Percentiles rank a stretch among this genome's conserved stretches.
Conservation (phyloP, 2,888 invertebrate species). For the Drosophila ochracea region DNA sequence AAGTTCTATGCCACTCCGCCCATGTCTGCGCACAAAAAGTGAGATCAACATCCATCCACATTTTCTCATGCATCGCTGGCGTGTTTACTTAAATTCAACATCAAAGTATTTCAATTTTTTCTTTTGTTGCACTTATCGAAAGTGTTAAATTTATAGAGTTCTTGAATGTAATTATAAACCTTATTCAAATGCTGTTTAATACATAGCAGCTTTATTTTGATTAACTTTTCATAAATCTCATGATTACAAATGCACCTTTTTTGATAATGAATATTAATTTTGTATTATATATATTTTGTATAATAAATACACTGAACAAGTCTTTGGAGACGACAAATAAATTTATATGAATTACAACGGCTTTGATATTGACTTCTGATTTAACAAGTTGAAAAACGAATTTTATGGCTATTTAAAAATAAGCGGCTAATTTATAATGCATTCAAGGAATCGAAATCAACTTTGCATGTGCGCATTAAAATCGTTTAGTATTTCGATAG, state of each 20-base stretch:
- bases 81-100: constrained; percentile 66
- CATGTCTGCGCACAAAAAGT: constrained; percentile 78
- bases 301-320: constrained; percentile 17
- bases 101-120: constrained; percentile 60
- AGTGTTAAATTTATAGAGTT: constrained; percentile 38
- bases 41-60: constrained; percentile 18
- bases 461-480: background rate
- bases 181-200: constrained; percentile 22
- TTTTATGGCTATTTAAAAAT: background rate
- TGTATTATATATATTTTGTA: constrained; percentile 27
- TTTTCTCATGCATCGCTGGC: constrained; percentile 44
- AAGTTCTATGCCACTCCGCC: constrained; percentile 83
- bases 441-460: background rate
- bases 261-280: constrained; percentile 28
- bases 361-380: background rate
- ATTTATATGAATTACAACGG: constrained; percentile 4
- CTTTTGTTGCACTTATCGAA: constrained; percentile 38
- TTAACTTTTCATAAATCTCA: constrained; percentile 17
- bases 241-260: constrained; percentile 7
- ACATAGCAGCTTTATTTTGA: constrained; percentile 13
- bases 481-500: constrained; percentile 1
- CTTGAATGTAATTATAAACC: constrained; percentile 22
- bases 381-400: background rate
- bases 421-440: background rate
- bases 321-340: constrained; percentile 6